Conservation (phyloP, 1,140 invertebrate species). For the Tribolium castaneum region DNA sequence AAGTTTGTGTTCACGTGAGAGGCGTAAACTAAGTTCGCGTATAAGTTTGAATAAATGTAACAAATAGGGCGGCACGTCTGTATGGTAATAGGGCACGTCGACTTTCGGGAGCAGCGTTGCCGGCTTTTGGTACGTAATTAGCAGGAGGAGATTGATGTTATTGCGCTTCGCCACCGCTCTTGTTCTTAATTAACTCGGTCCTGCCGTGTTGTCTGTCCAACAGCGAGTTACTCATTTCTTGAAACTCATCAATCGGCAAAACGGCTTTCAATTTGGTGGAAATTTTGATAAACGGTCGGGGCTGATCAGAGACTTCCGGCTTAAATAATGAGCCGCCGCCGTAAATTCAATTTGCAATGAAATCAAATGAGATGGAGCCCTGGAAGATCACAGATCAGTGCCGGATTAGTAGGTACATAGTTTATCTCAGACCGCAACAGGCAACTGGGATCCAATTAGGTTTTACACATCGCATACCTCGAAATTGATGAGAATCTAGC, state of each 20-base stretch:
- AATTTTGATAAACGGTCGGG: no score
- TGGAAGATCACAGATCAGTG: conserved; percentile 42
- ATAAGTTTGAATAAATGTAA: conserved; percentile 43
- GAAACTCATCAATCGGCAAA: no score
- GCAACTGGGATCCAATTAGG: conserved; percentile 44
- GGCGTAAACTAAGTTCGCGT: conserved; percentile 30
- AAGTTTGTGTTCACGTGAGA: conserved; percentile 10
- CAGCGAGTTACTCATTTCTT: conserved; percentile 22
- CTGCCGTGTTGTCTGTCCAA: conserved; percentile 43
- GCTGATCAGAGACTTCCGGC: not conserved
- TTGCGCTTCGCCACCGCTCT: conserved; percentile 48
- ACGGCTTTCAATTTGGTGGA: no score
- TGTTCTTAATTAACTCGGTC: conserved; percentile 50
- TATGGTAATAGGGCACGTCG: conserved; percentile 46
- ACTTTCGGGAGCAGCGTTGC: conserved; percentile 33
- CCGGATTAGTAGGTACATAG: conserved; percentile 39
- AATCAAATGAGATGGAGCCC: conserved; percentile 38
- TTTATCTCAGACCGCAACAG: conserved; percentile 45
- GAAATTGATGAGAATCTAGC: conserved; percentile 27
- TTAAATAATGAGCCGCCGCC: not conserved
- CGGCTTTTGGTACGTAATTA: conserved; percentile 45
- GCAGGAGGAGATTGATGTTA: conserved; percentile 49
- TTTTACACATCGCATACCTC: conserved; percentile 47
- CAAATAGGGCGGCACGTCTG: conserved; percentile 41
- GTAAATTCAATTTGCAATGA: conserved; percentile 39